Evolutionary conservation across 2,888 invertebrate genomes (phyloP).

Genomic region (Macrophya annulata): DNA sequence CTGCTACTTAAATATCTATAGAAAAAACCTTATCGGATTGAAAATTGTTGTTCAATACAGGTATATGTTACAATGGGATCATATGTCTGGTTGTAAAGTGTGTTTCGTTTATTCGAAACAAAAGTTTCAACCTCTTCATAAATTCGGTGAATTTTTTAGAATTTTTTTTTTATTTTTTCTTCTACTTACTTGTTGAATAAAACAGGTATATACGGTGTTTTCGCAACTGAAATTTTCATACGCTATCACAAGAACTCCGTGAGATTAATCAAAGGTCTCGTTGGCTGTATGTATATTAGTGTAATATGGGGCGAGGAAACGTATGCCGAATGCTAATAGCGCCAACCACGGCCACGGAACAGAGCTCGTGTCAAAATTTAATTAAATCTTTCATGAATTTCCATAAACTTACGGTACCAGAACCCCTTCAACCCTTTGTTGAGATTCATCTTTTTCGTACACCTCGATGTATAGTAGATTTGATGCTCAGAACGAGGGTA

Average conservation of each 20-base stretch:
- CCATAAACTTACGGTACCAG: constrained; percentile 67
- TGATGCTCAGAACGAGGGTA: constrained; percentile 23
- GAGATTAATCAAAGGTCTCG: constrained; percentile 43
- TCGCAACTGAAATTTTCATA: neutral
- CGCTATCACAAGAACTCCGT: neutral
- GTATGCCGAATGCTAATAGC: constrained; percentile 53
- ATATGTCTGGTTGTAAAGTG: neutral
- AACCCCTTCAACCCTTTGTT: constrained; percentile 47
- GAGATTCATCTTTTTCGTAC: constrained; percentile 44
- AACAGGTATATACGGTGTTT: neutral
- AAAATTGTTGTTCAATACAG: neutral
- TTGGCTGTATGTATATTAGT: constrained; percentile 12
- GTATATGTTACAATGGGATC: neutral
- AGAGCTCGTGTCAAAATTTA: constrained; percentile 65
- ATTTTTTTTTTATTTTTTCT: neutral
- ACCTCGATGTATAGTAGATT: neutral
- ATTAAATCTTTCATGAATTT: constrained; percentile 78
- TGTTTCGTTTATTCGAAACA: neutral
- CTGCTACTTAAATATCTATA: neutral
- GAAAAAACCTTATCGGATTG: neutral
- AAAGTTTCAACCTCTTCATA: neutral
- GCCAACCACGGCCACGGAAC: constrained; percentile 26
- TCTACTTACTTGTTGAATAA: neutral
- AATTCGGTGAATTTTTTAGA: neutral
- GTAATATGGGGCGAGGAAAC: constrained; percentile 17